Conservation (phyloP, 2,888 invertebrate genomes). For the Agrochola lota region DNA sequence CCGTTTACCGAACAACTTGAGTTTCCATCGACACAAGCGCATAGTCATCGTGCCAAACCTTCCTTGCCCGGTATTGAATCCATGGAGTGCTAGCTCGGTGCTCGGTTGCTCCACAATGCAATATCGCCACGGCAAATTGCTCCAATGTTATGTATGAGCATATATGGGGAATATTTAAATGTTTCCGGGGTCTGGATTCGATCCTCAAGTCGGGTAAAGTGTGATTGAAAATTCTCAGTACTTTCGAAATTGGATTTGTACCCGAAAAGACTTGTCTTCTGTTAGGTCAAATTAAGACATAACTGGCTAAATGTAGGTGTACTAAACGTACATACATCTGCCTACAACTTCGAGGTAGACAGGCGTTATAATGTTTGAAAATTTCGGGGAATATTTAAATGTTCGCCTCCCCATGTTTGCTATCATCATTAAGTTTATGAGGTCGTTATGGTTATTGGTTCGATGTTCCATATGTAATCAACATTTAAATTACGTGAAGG, state of each 20-base stretch:
- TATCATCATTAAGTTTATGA: conserved; percentile 36
- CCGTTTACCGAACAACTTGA: neutral
- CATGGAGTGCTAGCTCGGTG: conserved; percentile 60
- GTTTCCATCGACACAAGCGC: conserved; percentile 29
- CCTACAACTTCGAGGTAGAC: neutral
- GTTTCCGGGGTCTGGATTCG: neutral
- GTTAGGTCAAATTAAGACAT: neutral
- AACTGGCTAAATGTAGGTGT: neutral
- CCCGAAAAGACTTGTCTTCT: neutral
- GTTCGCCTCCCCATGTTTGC: conserved; percentile 12
- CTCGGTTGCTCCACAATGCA: conserved; percentile 60
- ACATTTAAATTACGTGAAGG: conserved; percentile 18
- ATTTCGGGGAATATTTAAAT: conserved; percentile 15
- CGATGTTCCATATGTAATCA: conserved; percentile 26
- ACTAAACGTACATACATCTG: neutral
- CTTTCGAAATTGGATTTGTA: neutral
- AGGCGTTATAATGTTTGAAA: neutral
- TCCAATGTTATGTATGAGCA: conserved; percentile 17
- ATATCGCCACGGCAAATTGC: conserved; percentile 57
- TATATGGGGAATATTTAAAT: conserved; percentile 37
- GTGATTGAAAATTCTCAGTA: neutral
- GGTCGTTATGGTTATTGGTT: conserved; percentile 34
- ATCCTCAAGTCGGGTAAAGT: neutral
- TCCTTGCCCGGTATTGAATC: conserved; percentile 64
- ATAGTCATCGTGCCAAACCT: conserved; percentile 35